Evolutionary conservation across 2,797 vertebrate species (phyloP).

Genomic region (Alectoris magna): DNA sequence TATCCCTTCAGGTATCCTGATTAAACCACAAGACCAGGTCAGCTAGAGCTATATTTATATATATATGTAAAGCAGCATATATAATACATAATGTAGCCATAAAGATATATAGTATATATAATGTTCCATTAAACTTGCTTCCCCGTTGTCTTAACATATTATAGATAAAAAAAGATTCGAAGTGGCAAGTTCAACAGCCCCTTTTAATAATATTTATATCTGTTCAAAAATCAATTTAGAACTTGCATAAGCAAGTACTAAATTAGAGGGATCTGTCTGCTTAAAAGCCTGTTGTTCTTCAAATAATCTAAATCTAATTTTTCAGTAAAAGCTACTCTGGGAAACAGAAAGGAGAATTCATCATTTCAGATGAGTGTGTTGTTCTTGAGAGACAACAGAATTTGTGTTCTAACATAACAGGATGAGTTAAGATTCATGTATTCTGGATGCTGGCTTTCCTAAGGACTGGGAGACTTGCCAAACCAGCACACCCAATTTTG

Average conservation of each 20-base stretch:
- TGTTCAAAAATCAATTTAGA: background rate
- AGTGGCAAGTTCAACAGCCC: background rate
- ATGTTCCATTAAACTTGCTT: background rate
- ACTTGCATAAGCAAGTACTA: background rate
- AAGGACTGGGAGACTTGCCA: background rate
- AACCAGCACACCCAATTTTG: background rate
- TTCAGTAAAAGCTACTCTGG: background rate
- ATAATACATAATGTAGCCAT: background rate
- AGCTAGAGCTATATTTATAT: background rate
- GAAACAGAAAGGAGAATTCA: background rate
- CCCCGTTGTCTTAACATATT: background rate
- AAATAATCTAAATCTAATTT: background rate
- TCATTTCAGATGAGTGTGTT: background rate
- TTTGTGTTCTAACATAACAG: background rate
- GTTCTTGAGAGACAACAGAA: background rate
- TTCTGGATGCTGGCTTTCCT: background rate
- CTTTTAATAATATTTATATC: background rate
- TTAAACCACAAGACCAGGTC: background rate
- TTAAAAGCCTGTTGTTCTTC: background rate
- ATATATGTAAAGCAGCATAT: background rate
- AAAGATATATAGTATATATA: background rate
- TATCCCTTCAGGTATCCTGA: background rate
- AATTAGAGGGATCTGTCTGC: background rate
- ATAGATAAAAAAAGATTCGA: background rate
- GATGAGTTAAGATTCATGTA: background rate